Percentiles rank a stretch among this genome's conserved stretches.
Conservation (phyloP, 2,888 invertebrate genomes). For the Lepidonotus clava region DNA sequence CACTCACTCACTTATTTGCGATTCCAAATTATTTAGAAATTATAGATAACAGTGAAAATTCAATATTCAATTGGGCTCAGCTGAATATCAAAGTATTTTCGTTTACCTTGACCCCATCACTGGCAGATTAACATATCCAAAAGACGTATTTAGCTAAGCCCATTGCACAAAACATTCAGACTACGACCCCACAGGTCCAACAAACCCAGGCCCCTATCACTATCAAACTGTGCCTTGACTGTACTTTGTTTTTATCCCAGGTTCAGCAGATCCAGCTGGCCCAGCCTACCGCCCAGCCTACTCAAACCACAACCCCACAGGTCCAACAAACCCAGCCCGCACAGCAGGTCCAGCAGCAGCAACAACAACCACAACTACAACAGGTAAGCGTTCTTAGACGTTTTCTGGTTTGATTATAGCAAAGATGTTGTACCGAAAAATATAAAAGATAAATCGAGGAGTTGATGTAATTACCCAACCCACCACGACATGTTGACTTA, state of each 20-base stretch:
- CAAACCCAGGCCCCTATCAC: background rate
- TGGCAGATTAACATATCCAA: no score
- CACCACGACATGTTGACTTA: no score
- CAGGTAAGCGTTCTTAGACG: background rate
- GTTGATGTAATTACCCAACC: no score
- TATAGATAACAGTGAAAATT: no score
- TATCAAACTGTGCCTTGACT: no score
- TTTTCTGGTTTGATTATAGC: background rate
- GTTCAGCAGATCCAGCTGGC: constrained; percentile 38
- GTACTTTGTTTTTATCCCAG: background rate
- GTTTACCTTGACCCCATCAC: no score
- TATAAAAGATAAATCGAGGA: no score
- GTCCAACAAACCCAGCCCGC: background rate
- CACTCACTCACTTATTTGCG: no score
- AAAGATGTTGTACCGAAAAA: no score
- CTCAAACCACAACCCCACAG: background rate
- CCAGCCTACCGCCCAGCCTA: constrained; percentile 14
- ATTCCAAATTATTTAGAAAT: no score
- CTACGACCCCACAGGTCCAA: background rate
- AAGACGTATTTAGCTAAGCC: constrained; percentile 13
- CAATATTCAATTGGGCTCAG: no score
- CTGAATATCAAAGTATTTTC: no score
- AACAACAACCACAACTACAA: background rate
- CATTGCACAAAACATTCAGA: background rate
- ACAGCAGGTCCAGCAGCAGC: constrained; percentile 46